Percentiles rank a stretch among this genome's conserved stretches.
Conservation (phyloP, 2,113 vertebrate species). For the Indri indri region DNA sequence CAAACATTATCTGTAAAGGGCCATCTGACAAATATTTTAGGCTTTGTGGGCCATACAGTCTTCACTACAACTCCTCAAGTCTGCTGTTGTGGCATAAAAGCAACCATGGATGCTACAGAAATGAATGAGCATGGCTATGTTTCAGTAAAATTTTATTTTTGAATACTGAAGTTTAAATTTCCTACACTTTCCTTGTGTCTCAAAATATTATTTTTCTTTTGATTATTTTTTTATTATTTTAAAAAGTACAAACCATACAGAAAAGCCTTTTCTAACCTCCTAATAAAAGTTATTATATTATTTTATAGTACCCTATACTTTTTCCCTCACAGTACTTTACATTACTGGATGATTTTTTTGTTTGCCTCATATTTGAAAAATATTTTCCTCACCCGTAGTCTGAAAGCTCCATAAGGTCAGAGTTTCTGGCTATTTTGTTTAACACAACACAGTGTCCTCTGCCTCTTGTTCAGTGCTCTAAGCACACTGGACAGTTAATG, state of each 20-base stretch:
- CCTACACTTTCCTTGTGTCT: not conserved
- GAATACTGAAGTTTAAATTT: not conserved
- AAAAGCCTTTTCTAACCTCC: not conserved
- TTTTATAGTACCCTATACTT: not conserved
- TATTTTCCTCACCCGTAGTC: not conserved
- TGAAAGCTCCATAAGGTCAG: not conserved
- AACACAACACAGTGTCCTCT: not conserved
- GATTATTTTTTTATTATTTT: not conserved
- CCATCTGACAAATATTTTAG: not conserved
- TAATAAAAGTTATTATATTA: not conserved
- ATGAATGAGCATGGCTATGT: not conserved
- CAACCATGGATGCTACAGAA: not conserved
- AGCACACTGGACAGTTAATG: not conserved
- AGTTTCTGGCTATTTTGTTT: not conserved
- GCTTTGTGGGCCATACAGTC: not conserved
- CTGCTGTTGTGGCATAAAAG: not conserved
- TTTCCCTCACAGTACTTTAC: not conserved
- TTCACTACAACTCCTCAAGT: not conserved
- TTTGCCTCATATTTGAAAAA: not conserved
- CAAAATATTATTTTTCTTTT: not conserved
- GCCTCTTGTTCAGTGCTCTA: not conserved
- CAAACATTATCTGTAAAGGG: not conserved
- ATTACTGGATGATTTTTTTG: not conserved
- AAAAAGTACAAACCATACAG: not conserved
- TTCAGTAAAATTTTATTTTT: not conserved